Evolutionary conservation across 1,140 invertebrate species (phyloP), one percentile per base, ranked within the genome.

Genomic region (Mercenaria mercenaria): DNA sequence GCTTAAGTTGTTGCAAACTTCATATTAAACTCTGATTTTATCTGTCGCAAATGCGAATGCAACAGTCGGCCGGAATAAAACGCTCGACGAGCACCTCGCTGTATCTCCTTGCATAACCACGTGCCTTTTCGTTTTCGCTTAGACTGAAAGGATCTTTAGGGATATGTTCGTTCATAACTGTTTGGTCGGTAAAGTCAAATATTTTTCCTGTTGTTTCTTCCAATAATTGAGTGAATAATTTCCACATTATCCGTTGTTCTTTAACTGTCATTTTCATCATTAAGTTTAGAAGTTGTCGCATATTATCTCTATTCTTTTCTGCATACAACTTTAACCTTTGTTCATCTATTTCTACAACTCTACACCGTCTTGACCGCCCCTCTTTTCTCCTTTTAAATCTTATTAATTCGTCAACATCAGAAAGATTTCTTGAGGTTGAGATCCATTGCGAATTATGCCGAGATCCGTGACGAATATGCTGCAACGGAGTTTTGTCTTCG

Each of bases 291-390:
- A 64, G 1, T 64, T 64, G 1, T 29, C n/a, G 52, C 3, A 13
- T 47, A 47, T 15, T 11, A 29, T 37, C 13, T 32, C 26, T 32
- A 29, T 18, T 6, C 26, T 67, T 8, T 67, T 67, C 61, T 32
- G 61, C 3, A 67, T 67, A 67, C 8, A 11, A 1, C 18, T 67
- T 4, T 11, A 72, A 26, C 37, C 39, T 72, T 39, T 41, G 34
- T 72, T 41, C 37, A 39, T 41, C 37, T 10, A 72, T 72, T 72
- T 72, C 67, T 39, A 72, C 67, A 72, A 72, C 67, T 72, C 67
- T 72, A 41, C 67, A 39, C 18, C 4, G 18, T 39, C 1, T 15
- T 20, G 2, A 56, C 4, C 20, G 6, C 2, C 34, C 34, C 23
- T 72, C 34, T 20, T 41, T 37, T 29, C 20, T 39, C 20, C 18